These are phyloP conservation scores for Yasuhikotakia modesta DNA, from an alignment of 2,797 vertebrate genomes.

Conservation along the genomic window DNA sequence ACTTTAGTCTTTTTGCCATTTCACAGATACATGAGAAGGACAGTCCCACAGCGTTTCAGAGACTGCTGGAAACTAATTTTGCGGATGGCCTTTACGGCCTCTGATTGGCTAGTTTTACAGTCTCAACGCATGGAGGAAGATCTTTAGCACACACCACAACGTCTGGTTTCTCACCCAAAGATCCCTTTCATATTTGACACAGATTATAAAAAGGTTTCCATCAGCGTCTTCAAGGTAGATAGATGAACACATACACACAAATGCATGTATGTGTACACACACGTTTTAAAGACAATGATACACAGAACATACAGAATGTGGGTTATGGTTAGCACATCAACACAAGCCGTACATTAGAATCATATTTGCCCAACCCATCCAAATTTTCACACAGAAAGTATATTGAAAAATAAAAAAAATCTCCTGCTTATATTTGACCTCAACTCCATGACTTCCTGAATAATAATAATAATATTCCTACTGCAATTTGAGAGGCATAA, in stretches of 20 bases:
- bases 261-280: constrained; percentile 10
- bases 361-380: constrained; percentile 67
- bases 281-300: constrained; percentile 57
- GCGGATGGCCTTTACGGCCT: constrained; percentile 37
- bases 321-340: constrained; percentile 62
- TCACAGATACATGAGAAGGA: constrained; percentile 70
- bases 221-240: constrained; percentile 63
- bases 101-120: constrained; percentile 64
- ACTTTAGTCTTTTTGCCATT: constrained; percentile 70
- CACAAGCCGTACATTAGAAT: constrained; percentile 61
- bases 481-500: constrained; percentile 69
- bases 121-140: constrained; percentile 64
- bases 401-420: constrained; percentile 61
- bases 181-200: constrained; percentile 77
- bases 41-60: constrained; percentile 66
- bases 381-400: constrained; percentile 62
- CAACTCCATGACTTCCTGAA: constrained; percentile 76
- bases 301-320: constrained; percentile 26
- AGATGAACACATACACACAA: constrained; percentile 54
- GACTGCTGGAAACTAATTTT: constrained; percentile 55
- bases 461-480: constrained; percentile 64
- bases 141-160: constrained; percentile 62
- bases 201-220: constrained; percentile 63
- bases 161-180: constrained; percentile 63
- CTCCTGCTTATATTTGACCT: constrained; percentile 67